These are phyloP conservation scores for Struthidea cinerea DNA, from an alignment of 2,113 vertebrate species.

Conservation along the genomic window DNA sequence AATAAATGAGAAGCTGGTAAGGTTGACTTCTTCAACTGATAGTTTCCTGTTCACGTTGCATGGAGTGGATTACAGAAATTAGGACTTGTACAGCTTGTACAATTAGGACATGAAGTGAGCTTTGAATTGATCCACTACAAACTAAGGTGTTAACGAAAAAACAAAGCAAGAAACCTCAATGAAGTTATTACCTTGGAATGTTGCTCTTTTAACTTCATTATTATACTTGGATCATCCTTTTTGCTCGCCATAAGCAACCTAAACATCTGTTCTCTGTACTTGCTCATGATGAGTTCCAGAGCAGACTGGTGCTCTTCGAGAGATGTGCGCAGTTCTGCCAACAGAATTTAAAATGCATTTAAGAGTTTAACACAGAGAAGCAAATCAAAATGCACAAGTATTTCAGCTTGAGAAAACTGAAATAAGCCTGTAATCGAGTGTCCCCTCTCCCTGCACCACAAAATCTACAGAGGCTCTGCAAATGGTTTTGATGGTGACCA, in stretches of 20 bases:
- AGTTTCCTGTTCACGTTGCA: neutral
- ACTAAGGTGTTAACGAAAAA: neutral
- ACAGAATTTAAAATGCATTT: neutral
- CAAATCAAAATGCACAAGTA: neutral
- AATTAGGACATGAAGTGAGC: too few relatives aligned
- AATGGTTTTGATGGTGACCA: neutral
- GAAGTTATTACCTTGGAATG: conserved; percentile 84
- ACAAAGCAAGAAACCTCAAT: neutral
- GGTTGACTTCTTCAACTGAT: neutral
- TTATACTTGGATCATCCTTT: conserved; percentile 87
- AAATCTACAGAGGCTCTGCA: neutral
- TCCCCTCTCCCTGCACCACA: neutral
- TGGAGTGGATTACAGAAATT: neutral
- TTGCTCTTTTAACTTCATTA: conserved; percentile 91
- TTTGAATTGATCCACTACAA: neutral
- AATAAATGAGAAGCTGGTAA: neutral
- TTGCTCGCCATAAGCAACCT: conserved; percentile 92
- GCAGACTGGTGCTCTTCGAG: conserved; percentile 97
- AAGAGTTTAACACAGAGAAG: neutral
- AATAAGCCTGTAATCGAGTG: neutral
- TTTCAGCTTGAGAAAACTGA: neutral
- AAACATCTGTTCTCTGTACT: conserved; percentile 96
- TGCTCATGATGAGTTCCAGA: conserved; percentile 96
- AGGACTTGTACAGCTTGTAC: neutral
- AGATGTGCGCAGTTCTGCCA: conserved; percentile 87